Evolutionary conservation across 1,140 invertebrate species (phyloP), one percentile per base, ranked within the genome.

Genomic region (Periplaneta americana): DNA sequence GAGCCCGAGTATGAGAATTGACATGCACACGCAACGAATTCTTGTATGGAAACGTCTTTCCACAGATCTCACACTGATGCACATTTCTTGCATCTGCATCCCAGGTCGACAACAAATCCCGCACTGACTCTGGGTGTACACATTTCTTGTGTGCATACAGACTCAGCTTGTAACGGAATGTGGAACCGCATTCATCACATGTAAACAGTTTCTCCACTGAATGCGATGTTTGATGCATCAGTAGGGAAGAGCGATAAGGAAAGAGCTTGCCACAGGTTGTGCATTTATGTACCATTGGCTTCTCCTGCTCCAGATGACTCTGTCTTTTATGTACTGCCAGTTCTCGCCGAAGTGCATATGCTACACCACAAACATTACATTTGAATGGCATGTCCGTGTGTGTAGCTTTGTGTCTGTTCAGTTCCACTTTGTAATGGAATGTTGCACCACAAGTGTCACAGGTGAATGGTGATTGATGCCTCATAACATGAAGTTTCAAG

Each of bases 171-270:
- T 90, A 87, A 81, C 90, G 89, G 82, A 92, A 92, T 0, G 86
- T 87, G 84, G 91, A 90, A 1, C 91, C 91, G 86, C 94, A 94
- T 85, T 86, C 18, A 2, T 85, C 82, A 76, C 87, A 87, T 32
- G 36, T 31, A 80, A 85, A 86, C 0, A 84, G 85, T 66, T 84
- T 85, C 17, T 81, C 48, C 11, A 1, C 4, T 66, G 75, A 22
- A 32, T 80, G 79, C 0, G 79, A 74, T 11, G 39, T 82, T n/a
- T 82, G 66, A 79, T 92, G 92, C 17, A 89, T 85, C 28, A 88
- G 89, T 77, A 91, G 86, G 34, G 82, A 84, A 17, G 84, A 84
- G 17, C 82, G 85, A 75, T 87, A 86, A 2, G 85, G 84, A 0
- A 86, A 87, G n/a, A 84, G 80, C 33, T 87, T 87, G 0, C 80